phyloP scores from a whole-genome alignment of 2,113 vertebrate genomes.

The Takifugu flavidus region DNA sequence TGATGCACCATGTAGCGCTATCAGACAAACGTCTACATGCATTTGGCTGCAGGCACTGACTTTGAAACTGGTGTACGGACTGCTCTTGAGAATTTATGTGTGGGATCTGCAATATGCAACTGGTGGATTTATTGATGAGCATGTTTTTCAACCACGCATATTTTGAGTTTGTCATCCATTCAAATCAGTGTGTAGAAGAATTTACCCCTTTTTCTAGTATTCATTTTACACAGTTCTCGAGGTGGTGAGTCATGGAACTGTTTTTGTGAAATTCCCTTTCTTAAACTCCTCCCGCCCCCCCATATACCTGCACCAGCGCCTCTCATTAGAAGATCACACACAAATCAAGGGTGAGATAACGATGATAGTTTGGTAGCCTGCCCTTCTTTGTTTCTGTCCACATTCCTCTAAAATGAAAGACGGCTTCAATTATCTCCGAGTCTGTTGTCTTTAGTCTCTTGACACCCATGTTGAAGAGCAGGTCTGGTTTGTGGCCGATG shows the following conservation, averaged over 20 bases:
- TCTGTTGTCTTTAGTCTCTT: constrained; percentile 56
- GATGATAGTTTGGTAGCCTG: constrained; percentile 60
- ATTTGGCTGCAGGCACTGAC: constrained; percentile 41
- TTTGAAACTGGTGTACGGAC: constrained; percentile 25
- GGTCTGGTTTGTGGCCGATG: constrained; percentile 40
- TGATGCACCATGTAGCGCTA: constrained; percentile 21
- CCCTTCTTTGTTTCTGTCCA: constrained; percentile 60
- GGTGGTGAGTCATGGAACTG: neutral
- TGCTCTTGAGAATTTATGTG: constrained; percentile 21
- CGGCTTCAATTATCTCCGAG: constrained; percentile 49
- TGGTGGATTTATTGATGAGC: constrained; percentile 5
- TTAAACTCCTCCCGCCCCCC: constrained; percentile 6
- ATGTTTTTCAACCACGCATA: neutral
- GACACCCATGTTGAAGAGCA: constrained; percentile 55
- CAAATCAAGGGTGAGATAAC: constrained; percentile 62
- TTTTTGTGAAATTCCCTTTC: neutral
- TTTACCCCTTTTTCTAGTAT: neutral
- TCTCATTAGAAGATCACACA: constrained; percentile 55
- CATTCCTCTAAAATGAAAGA: constrained; percentile 67
- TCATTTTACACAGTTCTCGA: neutral
- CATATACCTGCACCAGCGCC: constrained; percentile 26
- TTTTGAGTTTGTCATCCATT: neutral
- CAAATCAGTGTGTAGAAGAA: neutral
- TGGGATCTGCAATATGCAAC: neutral
- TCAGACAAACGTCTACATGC: constrained; percentile 38